Evolutionary conservation across 2,888 invertebrate species (phyloP), one percentile per base, ranked within the genome.

Genomic region (Lydus trimaculatus): DNA sequence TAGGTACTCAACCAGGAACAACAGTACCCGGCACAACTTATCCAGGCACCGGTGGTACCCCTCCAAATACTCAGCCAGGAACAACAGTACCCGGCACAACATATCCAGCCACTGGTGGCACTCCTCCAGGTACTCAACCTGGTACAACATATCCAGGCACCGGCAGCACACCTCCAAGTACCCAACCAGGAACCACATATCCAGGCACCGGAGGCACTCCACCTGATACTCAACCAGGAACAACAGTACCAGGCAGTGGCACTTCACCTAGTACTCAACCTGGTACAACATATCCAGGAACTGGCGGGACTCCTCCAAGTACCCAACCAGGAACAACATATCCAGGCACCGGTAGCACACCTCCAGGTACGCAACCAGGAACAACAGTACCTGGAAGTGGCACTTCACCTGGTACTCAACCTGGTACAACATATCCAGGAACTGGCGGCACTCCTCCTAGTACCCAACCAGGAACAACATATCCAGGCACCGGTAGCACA

Each of bases 101-200:
- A 31, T 25, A 25, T 31, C 52, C 66, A 31, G 60, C 79, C 9
- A 75, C 78, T 15, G 68, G 76, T 31, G 63, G 63, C 48, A 69
- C 64, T 17, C 39, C 56, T 56, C 17, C 60, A 61, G 63, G 48
- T 1, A 48, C 48, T 3, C 48, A 48, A 8, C 48, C 48, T 2
- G 48, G 48, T 5, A 11, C 20, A 20, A 48, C 48, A 8, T 20
- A 20, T 9, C 48, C 48, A 5, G 20, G 48, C 11, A 20, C 48
- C 7, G 39, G 39, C 4, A 39, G 39, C 8, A 39, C 48, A 2
- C 48, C 6, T 0, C 48, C 48, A 9, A 20, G 48, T 20, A 48
- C 48, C 0, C 48, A 48, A 48, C 20, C 48, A 3, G 48, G 20
- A 2, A 36, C 33, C 1, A 23, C 33, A 72, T 67, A 31, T 56